Evolutionary conservation across 2,797 vertebrate genomes (phyloP).

Genomic region (Pipistrellus nathusii): DNA sequence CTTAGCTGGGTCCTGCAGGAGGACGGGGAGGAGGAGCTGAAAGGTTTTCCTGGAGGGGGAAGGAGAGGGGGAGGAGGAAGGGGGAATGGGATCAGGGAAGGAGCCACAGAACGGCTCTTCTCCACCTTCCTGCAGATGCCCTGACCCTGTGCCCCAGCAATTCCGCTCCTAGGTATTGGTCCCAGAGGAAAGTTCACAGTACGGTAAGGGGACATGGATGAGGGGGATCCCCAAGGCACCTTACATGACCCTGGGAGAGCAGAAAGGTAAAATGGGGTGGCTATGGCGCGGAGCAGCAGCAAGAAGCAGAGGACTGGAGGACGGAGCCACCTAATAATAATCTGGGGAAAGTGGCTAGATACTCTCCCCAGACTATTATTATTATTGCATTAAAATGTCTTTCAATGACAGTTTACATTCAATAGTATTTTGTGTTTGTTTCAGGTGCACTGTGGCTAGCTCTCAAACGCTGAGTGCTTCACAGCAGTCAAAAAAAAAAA

Average conservation of each 20-base stretch:
- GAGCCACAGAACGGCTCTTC: neutral
- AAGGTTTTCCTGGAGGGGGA: slow-evolving; percentile 51
- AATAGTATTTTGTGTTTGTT: no score
- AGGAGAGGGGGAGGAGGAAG: neutral
- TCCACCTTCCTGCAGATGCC: neutral
- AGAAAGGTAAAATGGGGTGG: neutral
- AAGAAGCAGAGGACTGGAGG: neutral
- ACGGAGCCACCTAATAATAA: neutral
- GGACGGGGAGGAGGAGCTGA: neutral
- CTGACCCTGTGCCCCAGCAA: neutral
- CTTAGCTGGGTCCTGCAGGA: slow-evolving; percentile 52
- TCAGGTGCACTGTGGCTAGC: neutral
- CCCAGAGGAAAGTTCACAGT: neutral
- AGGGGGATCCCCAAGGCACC: neutral
- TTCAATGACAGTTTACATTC: neutral
- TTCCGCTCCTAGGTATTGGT: neutral
- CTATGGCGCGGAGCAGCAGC: neutral
- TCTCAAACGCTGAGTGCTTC: neutral
- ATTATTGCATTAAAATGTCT: neutral
- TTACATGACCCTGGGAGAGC: neutral
- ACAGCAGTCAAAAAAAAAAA: accelerated
- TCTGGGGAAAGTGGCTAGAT: neutral
- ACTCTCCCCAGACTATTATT: no score
- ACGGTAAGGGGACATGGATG: neutral
- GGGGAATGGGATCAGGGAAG: neutral